These are phyloP conservation scores for Channa argus DNA, from an alignment of 2,113 vertebrate species.

Conservation along the genomic window DNA sequence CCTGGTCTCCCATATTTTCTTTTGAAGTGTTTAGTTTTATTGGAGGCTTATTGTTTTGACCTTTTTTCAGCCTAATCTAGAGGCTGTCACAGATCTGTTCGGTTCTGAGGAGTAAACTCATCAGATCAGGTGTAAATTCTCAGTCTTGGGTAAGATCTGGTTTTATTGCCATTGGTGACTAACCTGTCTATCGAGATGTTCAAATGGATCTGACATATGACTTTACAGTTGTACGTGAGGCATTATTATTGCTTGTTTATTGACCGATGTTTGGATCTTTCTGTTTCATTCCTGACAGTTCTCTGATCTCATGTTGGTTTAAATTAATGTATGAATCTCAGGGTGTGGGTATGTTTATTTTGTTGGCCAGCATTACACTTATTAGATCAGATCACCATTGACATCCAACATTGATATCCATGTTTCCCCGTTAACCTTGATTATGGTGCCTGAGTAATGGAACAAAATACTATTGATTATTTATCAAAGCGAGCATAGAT, in stretches of 20 bases:
- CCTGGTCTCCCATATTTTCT: neutral
- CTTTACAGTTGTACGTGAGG: neutral
- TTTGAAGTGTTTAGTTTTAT: neutral
- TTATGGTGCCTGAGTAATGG: neutral
- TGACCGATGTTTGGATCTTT: neutral
- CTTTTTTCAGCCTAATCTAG: neutral
- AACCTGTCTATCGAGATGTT: no score
- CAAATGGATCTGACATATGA: neutral
- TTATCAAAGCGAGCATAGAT: conserved; percentile 10
- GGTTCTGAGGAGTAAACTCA: neutral
- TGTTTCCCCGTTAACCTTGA: neutral
- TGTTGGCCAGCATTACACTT: neutral
- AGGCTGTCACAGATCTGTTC: neutral
- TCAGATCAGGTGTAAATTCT: neutral
- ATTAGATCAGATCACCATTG: neutral
- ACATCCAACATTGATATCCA: neutral
- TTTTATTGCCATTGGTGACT: neutral
- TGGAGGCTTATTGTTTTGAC: neutral
- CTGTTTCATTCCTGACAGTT: no score
- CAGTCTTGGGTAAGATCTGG: neutral
- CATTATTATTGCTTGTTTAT: neutral
- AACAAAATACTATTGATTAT: conserved; percentile 7
- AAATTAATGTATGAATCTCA: no score
- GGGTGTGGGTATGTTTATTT: no score
- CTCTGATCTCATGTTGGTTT: no score